A percentile compares a stretch with the other conserved stretches of the same genome.
These are phyloP conservation scores for Merluccius polli DNA, from an alignment of 2,797 vertebrate genomes.

Conservation along the genomic window DNA sequence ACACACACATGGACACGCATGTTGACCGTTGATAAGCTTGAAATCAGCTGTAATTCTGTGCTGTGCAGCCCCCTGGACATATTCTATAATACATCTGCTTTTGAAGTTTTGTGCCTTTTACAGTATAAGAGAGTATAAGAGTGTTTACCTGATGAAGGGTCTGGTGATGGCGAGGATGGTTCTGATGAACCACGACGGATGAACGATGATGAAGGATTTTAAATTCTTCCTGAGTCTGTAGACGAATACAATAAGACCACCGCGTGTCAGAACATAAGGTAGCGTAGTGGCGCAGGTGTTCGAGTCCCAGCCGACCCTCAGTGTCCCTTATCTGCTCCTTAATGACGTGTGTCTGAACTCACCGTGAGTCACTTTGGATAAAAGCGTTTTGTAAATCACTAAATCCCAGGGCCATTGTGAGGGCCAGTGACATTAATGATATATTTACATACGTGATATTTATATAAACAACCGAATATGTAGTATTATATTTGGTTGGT, in stretches of 20 bases:
- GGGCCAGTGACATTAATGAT: too few species aligned
- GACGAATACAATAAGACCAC: slow-evolving; percentile 8
- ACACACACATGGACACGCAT: background rate
- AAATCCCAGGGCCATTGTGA: too few species aligned
- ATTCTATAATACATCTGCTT: background rate
- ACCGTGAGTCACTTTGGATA: too few species aligned
- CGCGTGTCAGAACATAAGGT: background rate
- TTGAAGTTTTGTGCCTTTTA: background rate
- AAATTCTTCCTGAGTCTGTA: slow-evolving; percentile 85
- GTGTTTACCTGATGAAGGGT: slow-evolving; percentile 93
- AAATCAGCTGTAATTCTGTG: background rate
- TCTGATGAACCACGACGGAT: slow-evolving; percentile 96
- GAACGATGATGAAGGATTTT: slow-evolving; percentile 96
- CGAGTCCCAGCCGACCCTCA: background rate
- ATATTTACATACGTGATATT: too few species aligned
- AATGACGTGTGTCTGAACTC: background rate
- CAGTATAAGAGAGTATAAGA: background rate
- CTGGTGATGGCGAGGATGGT: slow-evolving; percentile 89
- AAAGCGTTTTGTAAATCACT: too few species aligned
- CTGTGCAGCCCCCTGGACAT: background rate
- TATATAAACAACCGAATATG: too few species aligned
- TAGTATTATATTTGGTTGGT: too few species aligned
- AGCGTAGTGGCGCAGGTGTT: background rate
- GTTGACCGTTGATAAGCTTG: background rate
- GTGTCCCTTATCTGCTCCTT: background rate